These are phyloP conservation scores for Odontamblyopus lacepedii DNA, from an alignment of 2,797 vertebrate species.

Conservation along the genomic window DNA sequence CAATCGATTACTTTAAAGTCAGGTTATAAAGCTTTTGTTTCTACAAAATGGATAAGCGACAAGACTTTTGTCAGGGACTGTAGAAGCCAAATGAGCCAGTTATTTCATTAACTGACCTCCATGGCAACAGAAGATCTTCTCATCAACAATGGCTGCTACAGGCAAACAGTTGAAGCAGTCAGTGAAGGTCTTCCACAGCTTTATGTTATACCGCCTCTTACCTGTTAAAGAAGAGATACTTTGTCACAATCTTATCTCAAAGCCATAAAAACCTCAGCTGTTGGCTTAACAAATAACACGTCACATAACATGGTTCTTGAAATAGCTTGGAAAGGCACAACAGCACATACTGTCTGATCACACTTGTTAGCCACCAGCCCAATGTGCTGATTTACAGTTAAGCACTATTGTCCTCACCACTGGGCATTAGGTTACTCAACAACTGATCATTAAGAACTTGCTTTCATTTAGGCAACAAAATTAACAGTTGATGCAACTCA, in stretches of 20 bases:
- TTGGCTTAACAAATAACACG: slow-evolving; percentile 33
- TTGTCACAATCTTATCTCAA: slow-evolving; percentile 48
- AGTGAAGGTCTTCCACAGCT: slow-evolving; percentile 98
- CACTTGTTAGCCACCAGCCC: slow-evolving; percentile 31
- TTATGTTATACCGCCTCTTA: slow-evolving; percentile 97
- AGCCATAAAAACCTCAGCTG: slow-evolving; percentile 29
- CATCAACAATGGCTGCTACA: slow-evolving; percentile 92
- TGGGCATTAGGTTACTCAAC: not conserved
- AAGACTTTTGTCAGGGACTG: too few species aligned
- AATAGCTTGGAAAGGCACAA: slow-evolving; percentile 38
- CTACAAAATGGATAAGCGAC: too few species aligned
- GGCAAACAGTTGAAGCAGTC: slow-evolving; percentile 99
- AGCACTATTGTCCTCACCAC: not conserved
- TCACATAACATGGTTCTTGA: slow-evolving; percentile 50
- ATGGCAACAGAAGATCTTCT: slow-evolving; percentile 86
- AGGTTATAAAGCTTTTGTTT: too few species aligned
- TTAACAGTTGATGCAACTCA: not conserved
- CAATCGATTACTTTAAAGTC: too few species aligned
- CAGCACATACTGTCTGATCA: slow-evolving; percentile 32
- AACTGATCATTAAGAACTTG: too few species aligned
- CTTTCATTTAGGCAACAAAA: not conserved
- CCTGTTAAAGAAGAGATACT: slow-evolving; percentile 70
- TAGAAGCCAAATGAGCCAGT: slow-evolving; percentile 22
- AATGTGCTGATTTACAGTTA: slow-evolving; percentile 2
- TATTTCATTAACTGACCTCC: slow-evolving; percentile 70